phyloP scores from a whole-genome alignment of 2,113 vertebrate genomes.

The Platycercus adscitus region DNA sequence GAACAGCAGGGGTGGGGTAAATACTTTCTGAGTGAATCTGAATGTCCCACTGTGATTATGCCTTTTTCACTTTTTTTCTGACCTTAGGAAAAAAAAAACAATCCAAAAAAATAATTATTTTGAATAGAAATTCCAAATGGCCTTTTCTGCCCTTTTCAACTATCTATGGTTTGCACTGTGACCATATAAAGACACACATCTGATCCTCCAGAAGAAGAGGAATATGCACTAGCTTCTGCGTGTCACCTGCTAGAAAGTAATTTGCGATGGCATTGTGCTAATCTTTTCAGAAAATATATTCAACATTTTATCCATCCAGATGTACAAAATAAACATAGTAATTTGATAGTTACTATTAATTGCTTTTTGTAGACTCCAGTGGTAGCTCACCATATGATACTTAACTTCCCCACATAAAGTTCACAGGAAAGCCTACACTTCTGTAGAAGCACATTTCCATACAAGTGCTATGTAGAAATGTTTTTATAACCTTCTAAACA shows the following conservation, averaged over 20 bases:
- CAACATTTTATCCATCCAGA: background rate
- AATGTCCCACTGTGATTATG: background rate
- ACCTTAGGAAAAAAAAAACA: accelerated
- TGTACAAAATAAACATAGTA: background rate
- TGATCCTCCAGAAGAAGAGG: background rate
- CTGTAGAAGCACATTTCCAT: background rate
- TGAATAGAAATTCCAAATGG: background rate
- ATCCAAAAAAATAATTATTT: accelerated
- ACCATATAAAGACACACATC: background rate
- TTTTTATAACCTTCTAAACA: background rate
- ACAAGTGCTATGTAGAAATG: background rate
- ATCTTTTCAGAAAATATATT: background rate
- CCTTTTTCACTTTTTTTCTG: background rate
- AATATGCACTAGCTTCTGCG: background rate
- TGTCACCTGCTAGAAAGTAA: background rate
- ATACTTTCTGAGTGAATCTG: background rate
- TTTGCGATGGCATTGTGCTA: background rate
- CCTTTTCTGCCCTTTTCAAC: background rate
- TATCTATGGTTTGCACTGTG: background rate
- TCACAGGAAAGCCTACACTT: background rate
- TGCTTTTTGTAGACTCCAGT: background rate
- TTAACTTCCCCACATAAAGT: background rate
- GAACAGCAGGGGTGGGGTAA: accelerated
- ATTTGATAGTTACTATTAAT: background rate
- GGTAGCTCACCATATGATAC: background rate